Evolutionary conservation across 2,797 vertebrate species (phyloP), one percentile per base, ranked within the genome.

Genomic region (Platalea minor): DNA sequence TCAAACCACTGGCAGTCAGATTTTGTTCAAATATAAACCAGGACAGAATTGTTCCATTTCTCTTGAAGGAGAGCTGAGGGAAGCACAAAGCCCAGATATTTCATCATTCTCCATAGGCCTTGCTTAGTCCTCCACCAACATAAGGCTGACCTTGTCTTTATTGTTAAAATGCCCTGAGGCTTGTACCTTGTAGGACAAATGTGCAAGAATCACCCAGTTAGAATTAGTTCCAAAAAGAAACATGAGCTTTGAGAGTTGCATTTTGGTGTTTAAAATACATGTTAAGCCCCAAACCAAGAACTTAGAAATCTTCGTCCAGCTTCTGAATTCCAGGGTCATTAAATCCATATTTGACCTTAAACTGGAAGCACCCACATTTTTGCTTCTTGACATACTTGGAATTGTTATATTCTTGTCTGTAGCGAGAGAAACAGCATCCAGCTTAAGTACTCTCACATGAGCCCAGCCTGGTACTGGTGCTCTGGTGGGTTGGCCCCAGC

Each of bases 401-500:
- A 76, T 35, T 51, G 5, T 20, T 59, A 14, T 17, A 17, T 2
- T 67, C 8, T 48, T 43, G 9, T 48, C 16, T 54, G 25, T 70
- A 26, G 19, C 29, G 24, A 50, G 4, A 12, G 28, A 93, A 85
- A 31, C 14, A 70, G 0, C 12, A 48, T 33, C 18, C 28, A 65
- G 6, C 4, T 5, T 8, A 85, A 29, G 6, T 9, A 50, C 7
- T 8, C 28, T 50, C 17, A 39, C 1, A 3, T 21, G 11, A 65
- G 8, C 26, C 10, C 8, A 56, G 11, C 5, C 29, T 60, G 17
- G 13, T 39, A 25, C 9, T 59, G 23, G 5, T 67, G 21, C 24
- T 69, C 7, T 53, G 13, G 3, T 46, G 13, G 2, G 0, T 11
- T 75, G 19, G 10, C 2, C 14, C 5, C 14, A 56, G 3, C 7